Evolutionary conservation across 2,888 invertebrate species (phyloP).

Genomic region (Melinaea menophilus): DNA sequence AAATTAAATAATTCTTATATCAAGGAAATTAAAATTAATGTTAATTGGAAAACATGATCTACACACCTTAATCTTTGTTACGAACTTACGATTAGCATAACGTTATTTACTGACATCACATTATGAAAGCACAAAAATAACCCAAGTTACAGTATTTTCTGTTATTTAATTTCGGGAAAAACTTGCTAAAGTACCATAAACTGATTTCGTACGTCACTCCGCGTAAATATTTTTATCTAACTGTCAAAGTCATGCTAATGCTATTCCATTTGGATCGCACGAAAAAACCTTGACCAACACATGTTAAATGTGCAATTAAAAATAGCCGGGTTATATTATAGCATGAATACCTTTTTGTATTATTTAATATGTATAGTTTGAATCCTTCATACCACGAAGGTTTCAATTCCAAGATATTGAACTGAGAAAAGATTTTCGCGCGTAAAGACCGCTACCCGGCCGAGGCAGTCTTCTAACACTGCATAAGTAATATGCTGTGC

Average conservation of each 20-base stretch:
- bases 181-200: constrained; percentile 13
- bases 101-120: too few species aligned
- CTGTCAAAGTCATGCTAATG: constrained; percentile 64
- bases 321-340: constrained; percentile 19
- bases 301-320: constrained; percentile 15
- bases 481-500: constrained; percentile 52
- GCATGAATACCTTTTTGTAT: constrained; percentile 17
- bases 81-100: too few species aligned
- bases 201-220: constrained; percentile 37
- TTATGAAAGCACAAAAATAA: too few species aligned
- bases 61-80: too few species aligned
- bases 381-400: constrained; percentile 1
- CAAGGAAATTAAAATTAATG: too few species aligned
- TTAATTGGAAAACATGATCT: too few species aligned
- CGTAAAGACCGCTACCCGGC: constrained; percentile 57
- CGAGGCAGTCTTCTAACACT: constrained; percentile 69
- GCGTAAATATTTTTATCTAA: constrained; percentile 60
- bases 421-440: constrained; percentile 29
- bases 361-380: background rate
- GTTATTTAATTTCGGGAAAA: background rate
- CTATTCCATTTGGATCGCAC: constrained; percentile 15
- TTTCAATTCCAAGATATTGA: constrained; percentile 9
- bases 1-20: too few species aligned
- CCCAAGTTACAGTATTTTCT: too few species aligned
- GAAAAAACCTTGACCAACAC: constrained; percentile 21